phyloP scores from a whole-genome alignment of 2,113 vertebrate species.

The Oncorhynchus mykiss region DNA sequence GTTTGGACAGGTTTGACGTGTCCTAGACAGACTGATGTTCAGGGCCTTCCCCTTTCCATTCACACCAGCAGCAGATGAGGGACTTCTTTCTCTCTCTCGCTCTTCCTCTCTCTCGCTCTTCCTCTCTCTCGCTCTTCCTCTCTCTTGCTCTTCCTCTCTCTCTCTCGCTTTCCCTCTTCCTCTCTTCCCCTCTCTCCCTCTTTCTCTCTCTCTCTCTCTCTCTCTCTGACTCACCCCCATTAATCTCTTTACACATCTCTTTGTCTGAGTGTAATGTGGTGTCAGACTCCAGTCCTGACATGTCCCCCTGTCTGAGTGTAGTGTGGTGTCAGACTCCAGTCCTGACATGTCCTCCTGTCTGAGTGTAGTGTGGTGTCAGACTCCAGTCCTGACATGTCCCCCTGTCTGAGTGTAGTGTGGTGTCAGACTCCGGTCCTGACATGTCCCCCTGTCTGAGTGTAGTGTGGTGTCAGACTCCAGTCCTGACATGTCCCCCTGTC shows the following conservation, averaged over 20 bases:
- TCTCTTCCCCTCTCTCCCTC: neutral
- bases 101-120: accelerated
- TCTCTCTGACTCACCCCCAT: neutral
- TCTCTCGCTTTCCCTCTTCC: neutral
- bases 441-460: too few species aligned
- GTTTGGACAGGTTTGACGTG: neutral
- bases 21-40: neutral
- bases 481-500: too few species aligned
- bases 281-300: too few species aligned
- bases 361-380: too few species aligned
- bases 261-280: constrained; percentile 28
- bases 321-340: too few species aligned
- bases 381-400: too few species aligned
- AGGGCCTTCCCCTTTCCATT: neutral
- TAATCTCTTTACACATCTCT: neutral
- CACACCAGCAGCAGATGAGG: neutral
- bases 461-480: too few species aligned
- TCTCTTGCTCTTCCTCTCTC: neutral
- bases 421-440: too few species aligned
- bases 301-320: too few species aligned
- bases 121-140: neutral
- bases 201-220: too few species aligned
- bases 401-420: too few species aligned
- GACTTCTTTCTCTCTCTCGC: neutral
- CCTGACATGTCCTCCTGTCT: too few species aligned